A percentile compares a stretch with the other conserved stretches of the same genome.
These are phyloP conservation scores for Masnerella sp. DNA, from an alignment of 2,888 invertebrate genomes.

Conservation along the genomic window DNA sequence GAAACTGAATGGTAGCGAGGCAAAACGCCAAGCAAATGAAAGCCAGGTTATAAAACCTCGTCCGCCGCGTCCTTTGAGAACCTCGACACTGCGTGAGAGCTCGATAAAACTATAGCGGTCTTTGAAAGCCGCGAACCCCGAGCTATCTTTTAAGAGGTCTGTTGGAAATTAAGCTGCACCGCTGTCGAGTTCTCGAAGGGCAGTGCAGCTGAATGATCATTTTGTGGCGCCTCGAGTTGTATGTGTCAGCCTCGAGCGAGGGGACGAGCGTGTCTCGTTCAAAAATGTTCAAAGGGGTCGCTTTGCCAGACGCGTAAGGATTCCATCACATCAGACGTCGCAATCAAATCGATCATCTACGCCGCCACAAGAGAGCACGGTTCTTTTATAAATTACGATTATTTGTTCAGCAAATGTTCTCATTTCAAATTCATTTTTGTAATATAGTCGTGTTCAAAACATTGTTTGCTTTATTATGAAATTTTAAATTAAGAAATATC, in stretches of 20 bases:
- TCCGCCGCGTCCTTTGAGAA: too few species aligned
- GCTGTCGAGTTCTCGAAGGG: constrained; percentile 33
- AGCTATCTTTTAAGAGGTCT: constrained; percentile 44
- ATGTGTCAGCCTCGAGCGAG: constrained; percentile 10
- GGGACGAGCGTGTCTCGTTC: constrained; percentile 27
- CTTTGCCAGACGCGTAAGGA: neutral
- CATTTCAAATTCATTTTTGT: too few species aligned
- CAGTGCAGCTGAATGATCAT: constrained; percentile 44
- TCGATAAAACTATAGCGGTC: constrained; percentile 39
- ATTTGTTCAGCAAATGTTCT: too few species aligned
- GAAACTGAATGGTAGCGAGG: constrained; percentile 24
- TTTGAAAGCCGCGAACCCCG: constrained; percentile 29
- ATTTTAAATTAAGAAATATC: too few species aligned
- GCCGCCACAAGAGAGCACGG: too few species aligned
- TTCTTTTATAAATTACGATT: too few species aligned
- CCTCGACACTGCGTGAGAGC: constrained; percentile 17
- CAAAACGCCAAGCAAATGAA: constrained; percentile 24
- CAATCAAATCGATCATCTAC: constrained; percentile 1
- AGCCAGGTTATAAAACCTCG: constrained; percentile 18
- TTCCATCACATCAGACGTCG: constrained; percentile 3
- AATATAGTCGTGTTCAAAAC: too few species aligned
- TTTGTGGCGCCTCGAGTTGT: constrained; percentile 20
- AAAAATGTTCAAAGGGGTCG: constrained; percentile 25
- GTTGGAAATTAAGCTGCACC: constrained; percentile 41
- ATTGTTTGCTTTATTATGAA: too few species aligned